Percentiles rank a stretch among this genome's conserved stretches.
Evolutionary conservation across 2,113 vertebrate genomes (phyloP).

Genomic region (Apeltes quadracus): DNA sequence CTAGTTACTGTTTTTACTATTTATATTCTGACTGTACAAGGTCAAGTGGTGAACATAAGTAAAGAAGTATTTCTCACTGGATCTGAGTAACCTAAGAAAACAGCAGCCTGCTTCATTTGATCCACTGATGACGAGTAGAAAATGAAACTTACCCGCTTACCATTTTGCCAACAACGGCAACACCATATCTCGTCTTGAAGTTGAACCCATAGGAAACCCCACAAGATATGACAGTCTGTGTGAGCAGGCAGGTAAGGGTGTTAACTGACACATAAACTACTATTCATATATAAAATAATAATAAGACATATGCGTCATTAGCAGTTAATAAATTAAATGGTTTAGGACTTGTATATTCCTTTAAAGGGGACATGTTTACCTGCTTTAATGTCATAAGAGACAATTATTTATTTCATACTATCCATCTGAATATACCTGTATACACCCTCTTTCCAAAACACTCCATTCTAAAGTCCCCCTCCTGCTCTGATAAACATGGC

Average conservation of each 20-base stretch:
- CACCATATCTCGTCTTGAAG: conserved; percentile 79
- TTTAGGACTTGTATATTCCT: neutral
- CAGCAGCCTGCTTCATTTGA: neutral
- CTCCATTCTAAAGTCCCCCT: neutral
- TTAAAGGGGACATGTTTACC: neutral
- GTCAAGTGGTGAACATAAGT: neutral
- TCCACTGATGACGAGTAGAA: neutral
- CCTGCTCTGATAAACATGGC: neutral
- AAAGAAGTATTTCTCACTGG: neutral
- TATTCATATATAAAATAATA: too few relatives aligned
- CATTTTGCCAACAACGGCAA: conserved; percentile 85
- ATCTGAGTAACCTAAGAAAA: neutral
- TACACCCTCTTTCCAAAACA: neutral
- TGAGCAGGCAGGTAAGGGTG: conserved; percentile 15
- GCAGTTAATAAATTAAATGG: neutral
- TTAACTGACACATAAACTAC: neutral
- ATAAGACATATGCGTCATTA: neutral
- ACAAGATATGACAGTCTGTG: conserved; percentile 90
- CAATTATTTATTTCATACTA: neutral
- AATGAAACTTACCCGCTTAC: conserved; percentile 79
- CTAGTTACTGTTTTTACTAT: neutral
- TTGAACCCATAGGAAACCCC: conserved; percentile 85
- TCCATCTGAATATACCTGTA: neutral
- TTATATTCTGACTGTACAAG: neutral
- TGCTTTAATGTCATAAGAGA: neutral